Percentiles rank a stretch among this genome's conserved stretches.
Conservation (phyloP, 2,113 vertebrate species). For the Hystrix cristata region DNA sequence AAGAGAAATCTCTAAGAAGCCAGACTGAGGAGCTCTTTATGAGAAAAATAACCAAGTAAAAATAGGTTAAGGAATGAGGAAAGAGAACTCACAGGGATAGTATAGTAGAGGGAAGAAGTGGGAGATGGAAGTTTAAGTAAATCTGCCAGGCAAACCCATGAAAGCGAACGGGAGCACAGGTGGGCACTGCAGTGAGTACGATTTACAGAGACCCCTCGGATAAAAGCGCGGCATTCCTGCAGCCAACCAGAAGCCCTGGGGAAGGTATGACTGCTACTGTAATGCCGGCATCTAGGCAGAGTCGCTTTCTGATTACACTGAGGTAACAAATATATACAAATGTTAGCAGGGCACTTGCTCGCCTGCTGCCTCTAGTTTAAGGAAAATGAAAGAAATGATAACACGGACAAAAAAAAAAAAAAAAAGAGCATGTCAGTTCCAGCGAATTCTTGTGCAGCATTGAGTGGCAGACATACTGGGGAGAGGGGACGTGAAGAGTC, state of each 20-base stretch:
- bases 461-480: neutral
- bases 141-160: neutral
- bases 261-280: neutral
- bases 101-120: accelerated
- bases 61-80: neutral
- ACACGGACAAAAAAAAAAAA: too few species aligned
- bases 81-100: neutral
- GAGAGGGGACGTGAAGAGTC: neutral
- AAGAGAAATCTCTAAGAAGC: neutral
- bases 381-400: neutral
- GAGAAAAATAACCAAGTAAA: slow-evolving; percentile 14
- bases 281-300: neutral
- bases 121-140: neutral
- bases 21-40: neutral
- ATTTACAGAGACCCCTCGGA: neutral
- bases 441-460: neutral
- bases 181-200: neutral
- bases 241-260: neutral
- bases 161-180: neutral
- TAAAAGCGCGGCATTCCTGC: neutral
- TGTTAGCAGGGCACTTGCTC: neutral
- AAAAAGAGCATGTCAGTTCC: neutral
- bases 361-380: neutral
- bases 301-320: neutral
- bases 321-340: neutral